phyloP scores from a whole-genome alignment of 2,797 vertebrate species.

The Amniataba percoides region DNA sequence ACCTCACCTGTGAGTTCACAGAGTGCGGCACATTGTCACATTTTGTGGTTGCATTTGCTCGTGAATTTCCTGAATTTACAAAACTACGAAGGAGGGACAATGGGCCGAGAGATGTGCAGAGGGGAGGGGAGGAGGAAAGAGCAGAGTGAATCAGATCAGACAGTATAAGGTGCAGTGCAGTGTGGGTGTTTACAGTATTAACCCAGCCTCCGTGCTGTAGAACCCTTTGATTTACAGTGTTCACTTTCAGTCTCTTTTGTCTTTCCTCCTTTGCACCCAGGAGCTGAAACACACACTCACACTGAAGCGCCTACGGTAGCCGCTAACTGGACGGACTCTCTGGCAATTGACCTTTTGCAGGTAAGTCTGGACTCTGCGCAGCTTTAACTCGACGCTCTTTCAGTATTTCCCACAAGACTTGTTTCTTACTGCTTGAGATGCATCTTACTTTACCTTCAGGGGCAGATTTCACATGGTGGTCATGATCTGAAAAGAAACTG shows the following conservation, averaged over 20 bases:
- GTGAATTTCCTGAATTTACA: constrained; percentile 11
- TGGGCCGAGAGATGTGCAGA: constrained; percentile 2
- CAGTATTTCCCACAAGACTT: not conserved
- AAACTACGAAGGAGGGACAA: constrained; percentile 10
- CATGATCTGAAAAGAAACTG: constrained; percentile 13
- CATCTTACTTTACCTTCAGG: not conserved
- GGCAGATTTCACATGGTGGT: constrained; percentile 3
- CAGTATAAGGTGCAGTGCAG: constrained; percentile 66
- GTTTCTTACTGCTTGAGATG: not conserved
- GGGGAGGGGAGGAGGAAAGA: constrained; percentile 28
- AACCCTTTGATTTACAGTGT: constrained; percentile 52
- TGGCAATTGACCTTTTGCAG: constrained; percentile 91
- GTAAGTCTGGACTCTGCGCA: constrained; percentile 67
- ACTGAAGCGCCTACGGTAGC: constrained; percentile 87
- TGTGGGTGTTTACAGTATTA: constrained; percentile 64
- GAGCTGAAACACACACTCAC: constrained; percentile 83
- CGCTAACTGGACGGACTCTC: constrained; percentile 90
- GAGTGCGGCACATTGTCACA: not conserved
- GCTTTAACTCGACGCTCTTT: not conserved
- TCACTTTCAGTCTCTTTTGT: constrained; percentile 44
- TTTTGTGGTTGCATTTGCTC: not conserved
- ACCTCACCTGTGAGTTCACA: not conserved
- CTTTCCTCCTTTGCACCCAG: constrained; percentile 62
- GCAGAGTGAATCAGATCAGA: constrained; percentile 53
- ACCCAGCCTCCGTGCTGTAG: constrained; percentile 44